A percentile compares a stretch with the other conserved stretches of the same genome.
These are phyloP conservation scores for Rhinichthys osculus DNA, from an alignment of 2,797 vertebrate species.

Conservation along the genomic window DNA sequence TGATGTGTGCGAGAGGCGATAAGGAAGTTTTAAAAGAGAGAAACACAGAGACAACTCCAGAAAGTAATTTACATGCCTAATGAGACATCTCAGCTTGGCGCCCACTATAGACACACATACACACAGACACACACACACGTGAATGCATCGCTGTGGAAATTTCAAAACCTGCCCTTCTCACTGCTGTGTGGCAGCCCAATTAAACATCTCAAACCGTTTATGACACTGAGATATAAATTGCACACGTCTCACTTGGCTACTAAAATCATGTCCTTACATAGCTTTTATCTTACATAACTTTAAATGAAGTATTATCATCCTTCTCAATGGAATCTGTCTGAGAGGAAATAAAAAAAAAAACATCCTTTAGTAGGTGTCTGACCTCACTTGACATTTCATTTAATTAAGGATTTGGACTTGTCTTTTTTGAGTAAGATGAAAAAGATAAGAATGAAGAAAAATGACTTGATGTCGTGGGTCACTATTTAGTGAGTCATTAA, in stretches of 20 bases:
- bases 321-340: constrained; percentile 36
- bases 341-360: constrained; percentile 1
- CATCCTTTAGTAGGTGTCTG: constrained; percentile 8
- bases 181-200: constrained; percentile 46
- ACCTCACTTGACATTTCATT: constrained; percentile 41
- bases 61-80: constrained; percentile 56
- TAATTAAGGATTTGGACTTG: constrained; percentile 40
- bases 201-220: constrained; percentile 42
- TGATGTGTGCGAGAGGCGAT: constrained; percentile 64
- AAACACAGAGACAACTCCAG: constrained; percentile 39
- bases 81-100: constrained; percentile 37
- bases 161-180: constrained; percentile 33
- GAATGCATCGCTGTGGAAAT: constrained; percentile 20
- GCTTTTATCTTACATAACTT: constrained; percentile 16
- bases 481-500: constrained; percentile 42
- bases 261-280: constrained; percentile 2
- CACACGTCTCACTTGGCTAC: constrained; percentile 11
- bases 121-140: constrained; percentile 5
- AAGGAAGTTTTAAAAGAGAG: constrained; percentile 63
- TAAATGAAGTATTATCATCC: constrained; percentile 19
- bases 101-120: constrained; percentile 16
- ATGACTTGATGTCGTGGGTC: constrained; percentile 18
- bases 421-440: background rate
- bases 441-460: background rate
- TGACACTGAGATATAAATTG: constrained; percentile 48